Percentiles rank a stretch among this genome's conserved stretches.
These are phyloP conservation scores for Butorides virescens DNA, from an alignment of 2,113 vertebrate genomes.

Conservation along the genomic window DNA sequence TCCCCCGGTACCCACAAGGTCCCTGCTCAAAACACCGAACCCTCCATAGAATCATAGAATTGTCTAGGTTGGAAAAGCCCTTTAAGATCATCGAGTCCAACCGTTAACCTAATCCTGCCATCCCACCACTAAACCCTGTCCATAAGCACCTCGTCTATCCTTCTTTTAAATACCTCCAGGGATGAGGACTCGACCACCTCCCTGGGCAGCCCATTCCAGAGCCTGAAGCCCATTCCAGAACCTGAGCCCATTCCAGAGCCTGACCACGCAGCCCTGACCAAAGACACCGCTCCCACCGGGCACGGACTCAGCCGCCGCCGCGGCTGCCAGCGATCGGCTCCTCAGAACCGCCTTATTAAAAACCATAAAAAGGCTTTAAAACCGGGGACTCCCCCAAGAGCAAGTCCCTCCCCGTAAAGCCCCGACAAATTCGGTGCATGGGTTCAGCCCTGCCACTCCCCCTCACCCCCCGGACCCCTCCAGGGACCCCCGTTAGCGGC, in stretches of 20 bases:
- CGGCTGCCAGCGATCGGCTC: not conserved
- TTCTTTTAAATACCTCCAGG: too few relatives aligned
- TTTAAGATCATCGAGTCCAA: too few relatives aligned
- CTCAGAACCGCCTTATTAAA: not conserved
- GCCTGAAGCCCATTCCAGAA: too few relatives aligned
- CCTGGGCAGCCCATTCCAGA: too few relatives aligned
- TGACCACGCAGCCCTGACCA: fast-evolving
- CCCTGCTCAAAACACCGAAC: not conserved
- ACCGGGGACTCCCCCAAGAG: not conserved
- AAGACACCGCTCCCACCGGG: fast-evolving
- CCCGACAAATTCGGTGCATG: not conserved
- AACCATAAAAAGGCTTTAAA: not conserved
- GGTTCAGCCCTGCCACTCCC: not conserved
- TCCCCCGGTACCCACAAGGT: fast-evolving
- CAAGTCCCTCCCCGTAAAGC: not conserved
- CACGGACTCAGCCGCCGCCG: not conserved
- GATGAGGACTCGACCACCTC: too few relatives aligned
- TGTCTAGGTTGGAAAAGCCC: too few relatives aligned
- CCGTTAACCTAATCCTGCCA: too few relatives aligned
- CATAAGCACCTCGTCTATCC: too few relatives aligned
- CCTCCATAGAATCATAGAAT: too few relatives aligned
- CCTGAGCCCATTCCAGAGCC: too few relatives aligned
- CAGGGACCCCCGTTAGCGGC: not conserved
- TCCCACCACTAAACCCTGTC: too few relatives aligned
- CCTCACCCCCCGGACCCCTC: not conserved